Base-by-base conservation (phyloP, 2,888 invertebrate genomes). In the Nowickia ferox region DNA sequence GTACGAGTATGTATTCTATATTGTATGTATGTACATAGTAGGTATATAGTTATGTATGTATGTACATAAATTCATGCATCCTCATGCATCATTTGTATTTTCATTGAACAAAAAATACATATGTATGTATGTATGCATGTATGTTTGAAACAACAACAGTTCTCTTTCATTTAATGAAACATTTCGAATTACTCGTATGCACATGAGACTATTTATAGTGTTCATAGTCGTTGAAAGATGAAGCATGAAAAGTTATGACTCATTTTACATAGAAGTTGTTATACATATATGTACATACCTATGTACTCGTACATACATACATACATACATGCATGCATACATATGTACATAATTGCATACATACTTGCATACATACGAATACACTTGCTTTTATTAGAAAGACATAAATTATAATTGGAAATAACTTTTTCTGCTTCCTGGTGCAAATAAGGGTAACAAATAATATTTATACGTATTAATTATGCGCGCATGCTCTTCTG, bases 211-310 rank as follows among this genome's bases (percentile, higher is more conserved):
- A 79, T 79, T 79, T 72, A 79, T 79, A 65, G 79, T 72, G 46
- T 30, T 69, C 30, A 30, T 63, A 63, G 17, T 44, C 42, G 38
- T 69, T 46, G 38, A 44, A 11, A 71, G 71, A 71, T 59, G 51
- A 79, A 79, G 11, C 63, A 61, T 63, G 19, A 79, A 65, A 72
- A 79, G 51, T 55, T 72, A 72, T 79, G 79, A 79, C 71, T 79
- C 79, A 78, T 30, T n/a, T 51, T n/a, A 15, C 22, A 40, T 22
- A 51, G 0, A 51, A 59, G 22, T 40, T 51, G n/a, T 13, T 51
- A 30, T 57, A 61, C 40, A 51, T 75, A 44, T 17, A 9, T 9
- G 46, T 46, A 46, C 30, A 2, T 15, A 57, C 11, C 6, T 22
- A 30, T 57, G 17, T 59, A 13, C 1, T 40, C 17, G 6, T n/a